Conservation (phyloP, 2,797 vertebrate species). For the Numenius phaeopus region DNA sequence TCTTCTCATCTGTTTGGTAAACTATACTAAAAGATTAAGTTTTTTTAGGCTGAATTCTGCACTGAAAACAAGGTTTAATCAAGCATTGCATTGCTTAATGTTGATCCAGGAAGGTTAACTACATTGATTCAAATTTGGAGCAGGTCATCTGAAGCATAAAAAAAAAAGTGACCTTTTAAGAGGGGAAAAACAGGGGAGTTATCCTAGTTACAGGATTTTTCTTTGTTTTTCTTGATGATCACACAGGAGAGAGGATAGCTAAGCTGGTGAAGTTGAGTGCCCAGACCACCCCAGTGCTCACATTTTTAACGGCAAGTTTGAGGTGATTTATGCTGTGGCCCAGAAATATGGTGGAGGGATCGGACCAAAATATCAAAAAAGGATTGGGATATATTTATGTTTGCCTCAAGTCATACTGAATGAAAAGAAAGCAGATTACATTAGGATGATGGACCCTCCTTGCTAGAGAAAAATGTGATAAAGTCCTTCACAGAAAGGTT, state of each 20-base stretch:
- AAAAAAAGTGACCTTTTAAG: background rate
- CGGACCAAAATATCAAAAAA: background rate
- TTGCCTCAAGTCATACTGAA: background rate
- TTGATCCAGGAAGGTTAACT: background rate
- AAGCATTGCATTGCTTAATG: background rate
- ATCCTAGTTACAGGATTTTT: background rate
- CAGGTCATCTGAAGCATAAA: background rate
- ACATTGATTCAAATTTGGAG: background rate
- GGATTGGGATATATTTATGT: background rate
- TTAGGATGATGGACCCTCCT: background rate
- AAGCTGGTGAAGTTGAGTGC: background rate
- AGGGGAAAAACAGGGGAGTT: background rate
- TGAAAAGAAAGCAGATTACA: background rate
- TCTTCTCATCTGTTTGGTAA: background rate
- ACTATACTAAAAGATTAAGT: background rate
- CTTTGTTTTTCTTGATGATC: background rate
- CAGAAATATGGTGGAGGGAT: background rate
- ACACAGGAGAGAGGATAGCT: background rate
- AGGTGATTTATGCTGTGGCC: background rate
- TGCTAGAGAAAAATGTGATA: background rate
- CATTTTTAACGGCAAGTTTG: background rate
- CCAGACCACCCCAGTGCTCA: background rate
- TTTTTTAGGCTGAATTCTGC: background rate
- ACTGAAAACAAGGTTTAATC: background rate
- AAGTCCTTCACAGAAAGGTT: background rate